Percentiles rank a stretch among this genome's conserved stretches.
Conservation (phyloP, 2,888 invertebrate genomes). For the Drosophila heteroneura region DNA sequence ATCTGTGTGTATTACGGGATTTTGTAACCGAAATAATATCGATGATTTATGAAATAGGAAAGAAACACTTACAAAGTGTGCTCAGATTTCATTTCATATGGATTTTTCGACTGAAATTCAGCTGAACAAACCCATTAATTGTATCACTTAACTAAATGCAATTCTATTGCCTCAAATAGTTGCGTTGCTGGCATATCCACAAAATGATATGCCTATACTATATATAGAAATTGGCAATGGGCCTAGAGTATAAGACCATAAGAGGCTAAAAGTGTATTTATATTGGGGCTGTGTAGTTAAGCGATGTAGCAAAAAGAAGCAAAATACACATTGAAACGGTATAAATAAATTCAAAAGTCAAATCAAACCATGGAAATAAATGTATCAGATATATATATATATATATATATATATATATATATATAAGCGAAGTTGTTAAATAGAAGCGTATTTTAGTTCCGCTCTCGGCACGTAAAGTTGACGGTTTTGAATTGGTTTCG, state of each 20-base stretch:
- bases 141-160: slow-evolving; percentile 59
- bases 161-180: slow-evolving; percentile 36
- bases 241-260: slow-evolving; percentile 43
- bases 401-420: not conserved
- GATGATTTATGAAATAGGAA: not conserved
- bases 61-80: not conserved
- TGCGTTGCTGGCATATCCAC: slow-evolving; percentile 3
- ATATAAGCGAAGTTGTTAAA: not conserved
- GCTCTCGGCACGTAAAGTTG: too few species aligned
- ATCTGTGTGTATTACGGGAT: not conserved
- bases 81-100: not conserved
- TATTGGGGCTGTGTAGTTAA: slow-evolving; percentile 12
- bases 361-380: not conserved
- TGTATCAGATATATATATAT: not conserved
- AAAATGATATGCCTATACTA: not conserved
- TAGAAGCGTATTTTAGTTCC: not conserved
- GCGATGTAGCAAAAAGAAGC: slow-evolving; percentile 1
- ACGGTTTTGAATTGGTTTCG: not conserved
- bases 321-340: slow-evolving; percentile 2
- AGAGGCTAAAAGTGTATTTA: slow-evolving; percentile 34
- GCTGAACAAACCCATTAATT: slow-evolving; percentile 48
- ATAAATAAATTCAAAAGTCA: slow-evolving; percentile 21
- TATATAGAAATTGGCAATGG: slow-evolving; percentile 41
- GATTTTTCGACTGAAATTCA: slow-evolving; percentile 9
- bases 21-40: slow-evolving; percentile 2